phyloP scores from a whole-genome alignment of 2,797 vertebrate species.

The Muscicapa comitata region DNA sequence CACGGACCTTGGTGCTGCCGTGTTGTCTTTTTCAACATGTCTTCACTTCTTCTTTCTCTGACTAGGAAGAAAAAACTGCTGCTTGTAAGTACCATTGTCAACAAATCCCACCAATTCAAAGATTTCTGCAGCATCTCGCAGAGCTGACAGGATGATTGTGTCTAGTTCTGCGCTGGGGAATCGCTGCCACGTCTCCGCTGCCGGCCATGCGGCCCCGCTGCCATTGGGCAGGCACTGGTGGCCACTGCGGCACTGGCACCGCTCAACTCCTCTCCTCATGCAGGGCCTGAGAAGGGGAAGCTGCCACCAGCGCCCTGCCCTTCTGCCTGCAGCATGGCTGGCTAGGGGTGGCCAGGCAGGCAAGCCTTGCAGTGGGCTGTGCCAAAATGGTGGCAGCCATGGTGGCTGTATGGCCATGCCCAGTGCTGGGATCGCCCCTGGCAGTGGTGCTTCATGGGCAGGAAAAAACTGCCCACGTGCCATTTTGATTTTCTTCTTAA shows the following conservation, averaged over 20 bases:
- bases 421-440: rapidly evolving
- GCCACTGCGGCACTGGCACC: rapidly evolving
- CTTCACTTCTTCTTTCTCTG: background rate
- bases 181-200: too few species aligned
- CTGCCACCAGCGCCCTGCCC: too few species aligned
- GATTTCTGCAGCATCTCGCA: background rate
- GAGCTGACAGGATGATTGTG: background rate
- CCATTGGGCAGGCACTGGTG: background rate
- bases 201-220: background rate
- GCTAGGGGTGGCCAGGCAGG: too few species aligned
- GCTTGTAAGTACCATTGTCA: background rate
- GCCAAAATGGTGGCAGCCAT: rapidly evolving
- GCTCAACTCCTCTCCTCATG: background rate
- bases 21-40: background rate
- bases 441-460: rapidly evolving
- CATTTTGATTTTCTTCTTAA: background rate
- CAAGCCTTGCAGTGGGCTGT: rapidly evolving
- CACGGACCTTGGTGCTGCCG: too few species aligned
- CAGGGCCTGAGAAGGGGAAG: background rate
- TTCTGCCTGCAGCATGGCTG: background rate
- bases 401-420: background rate
- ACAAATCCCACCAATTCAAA: background rate
- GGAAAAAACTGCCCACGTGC: background rate
- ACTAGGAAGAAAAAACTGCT: background rate
- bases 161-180: rapidly evolving